These are phyloP conservation scores for Prochilodus magdalenae DNA, from an alignment of 2,113 vertebrate species.

Conservation along the genomic window DNA sequence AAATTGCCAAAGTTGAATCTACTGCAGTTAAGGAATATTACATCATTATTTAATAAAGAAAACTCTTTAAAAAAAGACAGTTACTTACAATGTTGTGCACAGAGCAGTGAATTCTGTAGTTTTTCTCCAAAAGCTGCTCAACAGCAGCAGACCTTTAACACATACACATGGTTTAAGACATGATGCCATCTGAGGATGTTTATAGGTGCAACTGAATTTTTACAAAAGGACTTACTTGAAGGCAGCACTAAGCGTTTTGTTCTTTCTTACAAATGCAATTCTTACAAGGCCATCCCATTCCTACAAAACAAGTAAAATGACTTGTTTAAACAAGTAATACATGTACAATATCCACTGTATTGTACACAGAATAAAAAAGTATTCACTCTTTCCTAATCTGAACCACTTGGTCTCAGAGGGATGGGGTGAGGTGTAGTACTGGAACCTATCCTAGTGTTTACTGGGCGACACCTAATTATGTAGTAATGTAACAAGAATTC, in stretches of 20 bases:
- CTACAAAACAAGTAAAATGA: conserved; percentile 65
- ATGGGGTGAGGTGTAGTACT: too few species aligned
- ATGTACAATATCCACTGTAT: too few species aligned
- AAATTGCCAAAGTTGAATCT: too few species aligned
- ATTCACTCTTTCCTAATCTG: too few species aligned
- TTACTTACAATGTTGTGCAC: conserved; percentile 87
- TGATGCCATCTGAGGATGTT: not conserved
- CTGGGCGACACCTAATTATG: too few species aligned
- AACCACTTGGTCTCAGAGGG: too few species aligned
- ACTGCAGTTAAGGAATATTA: too few species aligned
- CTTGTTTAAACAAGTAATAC: not conserved
- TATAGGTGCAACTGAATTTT: not conserved
- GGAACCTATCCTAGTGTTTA: too few species aligned
- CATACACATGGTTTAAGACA: not conserved
- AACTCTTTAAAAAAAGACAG: too few species aligned
- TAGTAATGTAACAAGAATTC: too few species aligned
- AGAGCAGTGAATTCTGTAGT: conserved; percentile 96
- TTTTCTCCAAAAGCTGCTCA: conserved; percentile 93
- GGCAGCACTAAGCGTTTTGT: conserved; percentile 91
- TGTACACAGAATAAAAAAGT: too few species aligned
- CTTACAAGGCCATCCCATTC: conserved; percentile 98
- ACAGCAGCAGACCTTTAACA: conserved; percentile 86
- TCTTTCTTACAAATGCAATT: conserved; percentile 98
- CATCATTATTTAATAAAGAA: too few species aligned
- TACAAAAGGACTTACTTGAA: conserved; percentile 90